Evolutionary conservation across 2,797 vertebrate genomes (phyloP).

Genomic region (Odontamblyopus lacepedii): DNA sequence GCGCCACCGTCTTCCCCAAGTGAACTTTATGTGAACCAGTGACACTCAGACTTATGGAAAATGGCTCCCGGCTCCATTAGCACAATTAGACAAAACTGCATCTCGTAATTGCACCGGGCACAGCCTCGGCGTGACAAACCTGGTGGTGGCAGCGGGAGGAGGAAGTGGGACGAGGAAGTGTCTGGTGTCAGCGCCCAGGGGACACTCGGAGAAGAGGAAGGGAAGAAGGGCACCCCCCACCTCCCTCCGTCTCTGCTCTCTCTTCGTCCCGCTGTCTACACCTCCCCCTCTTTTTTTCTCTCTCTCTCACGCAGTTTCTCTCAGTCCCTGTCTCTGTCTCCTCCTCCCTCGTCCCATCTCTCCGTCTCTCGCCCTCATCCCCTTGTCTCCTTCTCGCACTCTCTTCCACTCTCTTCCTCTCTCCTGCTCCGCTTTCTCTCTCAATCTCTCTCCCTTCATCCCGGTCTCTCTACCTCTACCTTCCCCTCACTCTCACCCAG

Average conservation of each 20-base stretch:
- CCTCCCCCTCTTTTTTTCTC: slow-evolving; percentile 19
- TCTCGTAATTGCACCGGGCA: neutral
- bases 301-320: neutral
- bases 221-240: slow-evolving; percentile 47
- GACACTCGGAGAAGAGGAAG: slow-evolving; percentile 14
- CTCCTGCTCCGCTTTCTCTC: too few species aligned
- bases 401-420: too few species aligned
- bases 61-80: too few species aligned
- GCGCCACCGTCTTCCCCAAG: neutral
- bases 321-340: too few species aligned
- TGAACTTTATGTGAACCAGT: too few species aligned
- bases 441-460: too few species aligned
- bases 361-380: too few species aligned
- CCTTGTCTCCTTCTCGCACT: too few species aligned
- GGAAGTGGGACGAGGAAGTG: slow-evolving; percentile 52
- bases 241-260: neutral
- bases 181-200: slow-evolving; percentile 57
- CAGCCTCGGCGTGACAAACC: slow-evolving; percentile 15
- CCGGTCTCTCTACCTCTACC: too few species aligned
- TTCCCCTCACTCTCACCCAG: too few species aligned
- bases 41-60: too few species aligned
- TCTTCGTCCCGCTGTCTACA: neutral
- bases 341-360: too few species aligned
- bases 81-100: neutral
- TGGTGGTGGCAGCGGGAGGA: slow-evolving; percentile 33